A percentile compares a stretch with the other conserved stretches of the same genome.
phyloP scores from a whole-genome alignment of 92 coral and sea anemone species.

The Zoanthus sansibaricus region DNA sequence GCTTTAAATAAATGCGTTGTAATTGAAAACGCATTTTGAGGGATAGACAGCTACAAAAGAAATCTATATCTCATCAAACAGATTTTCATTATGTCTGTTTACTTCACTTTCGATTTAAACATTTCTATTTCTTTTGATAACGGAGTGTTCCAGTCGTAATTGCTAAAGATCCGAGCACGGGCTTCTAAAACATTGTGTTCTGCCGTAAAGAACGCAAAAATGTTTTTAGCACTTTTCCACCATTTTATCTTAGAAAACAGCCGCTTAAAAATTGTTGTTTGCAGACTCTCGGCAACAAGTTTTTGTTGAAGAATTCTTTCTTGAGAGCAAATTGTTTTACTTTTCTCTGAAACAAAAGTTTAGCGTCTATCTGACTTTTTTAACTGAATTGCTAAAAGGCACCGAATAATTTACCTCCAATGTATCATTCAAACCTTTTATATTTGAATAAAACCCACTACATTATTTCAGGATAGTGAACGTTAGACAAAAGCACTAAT shows the following conservation, averaged over 20 bases:
- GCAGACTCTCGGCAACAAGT: conserved; percentile 35
- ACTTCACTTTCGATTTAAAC: conserved; percentile 3
- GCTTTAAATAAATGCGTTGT: conserved; percentile 23
- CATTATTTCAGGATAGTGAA: conserved; percentile 51
- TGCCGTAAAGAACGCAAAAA: neutral
- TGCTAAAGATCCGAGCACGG: neutral
- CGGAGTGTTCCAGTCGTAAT: neutral
- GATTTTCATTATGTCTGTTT: conserved; percentile 39
- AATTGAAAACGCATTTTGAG: conserved; percentile 1
- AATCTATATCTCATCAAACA: conserved; percentile 34
- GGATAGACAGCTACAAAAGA: conserved; percentile 19
- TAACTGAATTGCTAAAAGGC: conserved; percentile 73
- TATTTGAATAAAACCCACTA: conserved; percentile 61
- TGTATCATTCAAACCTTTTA: conserved; percentile 60
- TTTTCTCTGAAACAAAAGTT: conserved; percentile 51
- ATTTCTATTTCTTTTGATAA: neutral
- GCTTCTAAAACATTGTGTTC: neutral
- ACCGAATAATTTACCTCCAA: conserved; percentile 56
- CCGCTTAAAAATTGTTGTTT: conserved; percentile 29
- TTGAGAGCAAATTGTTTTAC: conserved; percentile 19
- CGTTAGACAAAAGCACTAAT: conserved; percentile 71
- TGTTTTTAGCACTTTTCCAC: conserved; percentile 24
- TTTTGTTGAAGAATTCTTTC: conserved; percentile 56
- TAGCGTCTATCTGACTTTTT: conserved; percentile 49
- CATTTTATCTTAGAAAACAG: neutral